Evolutionary conservation across 2,888 invertebrate genomes (phyloP).

Genomic region (Calameuta idolon): DNA sequence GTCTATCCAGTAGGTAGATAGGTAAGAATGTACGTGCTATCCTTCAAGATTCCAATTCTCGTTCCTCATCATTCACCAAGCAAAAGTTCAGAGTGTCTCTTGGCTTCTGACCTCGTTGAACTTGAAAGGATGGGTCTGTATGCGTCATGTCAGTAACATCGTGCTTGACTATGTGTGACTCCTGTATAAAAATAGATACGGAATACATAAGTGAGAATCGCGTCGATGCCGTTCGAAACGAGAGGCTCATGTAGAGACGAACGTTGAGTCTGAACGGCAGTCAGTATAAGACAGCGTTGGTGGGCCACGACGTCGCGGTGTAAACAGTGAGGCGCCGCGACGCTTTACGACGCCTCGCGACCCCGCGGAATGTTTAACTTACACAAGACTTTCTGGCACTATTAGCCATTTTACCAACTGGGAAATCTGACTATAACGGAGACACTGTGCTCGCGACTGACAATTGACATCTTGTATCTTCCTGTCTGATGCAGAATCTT

Average conservation of each 20-base stretch:
- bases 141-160: background rate
- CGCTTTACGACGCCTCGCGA: conserved; percentile 67
- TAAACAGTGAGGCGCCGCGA: conserved; percentile 72
- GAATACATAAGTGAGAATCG: conserved; percentile 32
- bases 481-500: background rate
- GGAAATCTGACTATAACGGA: background rate
- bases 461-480: background rate
- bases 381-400: conserved; percentile 29
- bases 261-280: background rate
- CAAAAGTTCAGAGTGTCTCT: background rate
- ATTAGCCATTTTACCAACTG: conserved; percentile 1
- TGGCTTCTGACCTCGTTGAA: background rate
- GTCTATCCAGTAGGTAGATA: background rate
- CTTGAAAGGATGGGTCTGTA: background rate
- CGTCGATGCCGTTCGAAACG: conserved; percentile 8
- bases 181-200: conserved; percentile 41
- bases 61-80: background rate
- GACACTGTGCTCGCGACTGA: background rate
- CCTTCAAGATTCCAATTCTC: background rate
- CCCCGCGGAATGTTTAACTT: conserved; percentile 56
- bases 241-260: background rate
- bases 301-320: conserved; percentile 61
- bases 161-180: background rate
- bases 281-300: conserved; percentile 31
- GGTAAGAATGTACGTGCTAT: background rate